A percentile compares a stretch with the other conserved stretches of the same genome.
Evolutionary conservation across 2,888 invertebrate genomes (phyloP).

Genomic region (Micoletzkya japonica): DNA sequence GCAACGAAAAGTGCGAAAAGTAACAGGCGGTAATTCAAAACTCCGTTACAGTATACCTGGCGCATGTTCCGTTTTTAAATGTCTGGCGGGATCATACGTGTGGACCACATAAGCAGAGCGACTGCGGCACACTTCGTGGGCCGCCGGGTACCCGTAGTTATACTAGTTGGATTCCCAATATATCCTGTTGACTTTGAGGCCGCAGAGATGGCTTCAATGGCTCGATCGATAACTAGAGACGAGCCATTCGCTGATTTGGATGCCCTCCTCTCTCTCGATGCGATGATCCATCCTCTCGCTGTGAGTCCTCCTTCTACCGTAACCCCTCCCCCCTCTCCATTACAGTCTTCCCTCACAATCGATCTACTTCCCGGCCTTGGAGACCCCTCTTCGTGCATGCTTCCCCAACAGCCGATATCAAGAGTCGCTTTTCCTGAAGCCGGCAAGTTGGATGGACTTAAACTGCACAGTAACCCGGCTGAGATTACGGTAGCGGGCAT

Average conservation of each 20-base stretch:
- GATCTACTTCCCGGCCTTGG: constrained; percentile 17
- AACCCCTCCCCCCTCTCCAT: neutral
- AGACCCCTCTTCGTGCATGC: constrained; percentile 6
- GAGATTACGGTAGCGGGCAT: constrained; percentile 13
- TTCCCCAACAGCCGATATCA: constrained; percentile 21
- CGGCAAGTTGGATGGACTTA: no score
- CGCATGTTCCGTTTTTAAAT: no score
- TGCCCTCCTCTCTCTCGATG: neutral
- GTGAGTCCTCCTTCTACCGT: neutral
- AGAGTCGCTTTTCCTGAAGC: neutral
- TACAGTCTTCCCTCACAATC: constrained; percentile 2
- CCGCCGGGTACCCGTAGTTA: no score
- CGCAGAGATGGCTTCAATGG: constrained; percentile 12
- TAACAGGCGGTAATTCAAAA: no score
- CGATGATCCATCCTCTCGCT: neutral
- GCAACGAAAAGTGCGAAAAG: no score
- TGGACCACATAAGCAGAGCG: no score
- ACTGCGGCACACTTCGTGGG: no score
- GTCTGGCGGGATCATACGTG: no score
- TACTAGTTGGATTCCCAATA: no score
- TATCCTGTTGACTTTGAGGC: neutral
- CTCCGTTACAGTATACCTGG: no score
- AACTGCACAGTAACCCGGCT: constrained; percentile 19
- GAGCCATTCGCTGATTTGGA: constrained; percentile 14
- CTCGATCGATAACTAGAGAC: constrained; percentile 14